Conservation (phyloP, 1,140 invertebrate genomes). For the Trichonephila inaurata region DNA sequence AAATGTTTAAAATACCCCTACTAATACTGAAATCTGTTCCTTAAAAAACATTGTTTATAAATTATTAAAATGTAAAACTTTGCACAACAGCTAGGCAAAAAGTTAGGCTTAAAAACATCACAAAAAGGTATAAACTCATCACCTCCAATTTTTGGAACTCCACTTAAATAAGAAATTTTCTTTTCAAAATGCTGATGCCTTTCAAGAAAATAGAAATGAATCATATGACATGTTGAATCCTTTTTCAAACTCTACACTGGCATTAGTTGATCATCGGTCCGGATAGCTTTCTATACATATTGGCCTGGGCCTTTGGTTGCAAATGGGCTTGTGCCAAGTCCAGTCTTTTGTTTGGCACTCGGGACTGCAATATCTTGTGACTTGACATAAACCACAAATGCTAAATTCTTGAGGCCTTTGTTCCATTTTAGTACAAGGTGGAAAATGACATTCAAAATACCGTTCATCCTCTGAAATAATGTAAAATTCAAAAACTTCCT, state of each 20-base stretch:
- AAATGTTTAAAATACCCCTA: slow-evolving; percentile 49
- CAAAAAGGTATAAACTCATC: slow-evolving; percentile 10
- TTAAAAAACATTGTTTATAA: slow-evolving; percentile 62
- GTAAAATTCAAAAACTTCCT: background rate
- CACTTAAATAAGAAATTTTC: background rate
- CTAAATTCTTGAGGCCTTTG: slow-evolving; percentile 83
- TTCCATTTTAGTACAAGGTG: slow-evolving; percentile 84
- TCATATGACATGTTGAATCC: background rate
- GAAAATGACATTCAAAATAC: slow-evolving; percentile 84
- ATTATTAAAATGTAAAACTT: slow-evolving; percentile 61
- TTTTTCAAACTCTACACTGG: background rate
- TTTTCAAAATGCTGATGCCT: background rate
- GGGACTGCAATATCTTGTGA: slow-evolving; percentile 83
- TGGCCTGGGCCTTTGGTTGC: slow-evolving; percentile 80
- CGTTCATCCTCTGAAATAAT: slow-evolving; percentile 80
- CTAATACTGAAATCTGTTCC: slow-evolving; percentile 59
- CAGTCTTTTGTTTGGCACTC: slow-evolving; percentile 83
- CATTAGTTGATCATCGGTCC: slow-evolving; percentile 78
- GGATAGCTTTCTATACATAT: slow-evolving; percentile 79
- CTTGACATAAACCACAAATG: slow-evolving; percentile 84
- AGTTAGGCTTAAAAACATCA: slow-evolving; percentile 35
- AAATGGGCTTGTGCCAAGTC: slow-evolving; percentile 82
- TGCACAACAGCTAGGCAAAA: slow-evolving; percentile 51
- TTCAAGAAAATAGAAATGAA: slow-evolving; percentile 5
- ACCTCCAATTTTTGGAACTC: background rate